phyloP scores from a whole-genome alignment of 1,140 invertebrate genomes.

The Aphidius ervi region DNA sequence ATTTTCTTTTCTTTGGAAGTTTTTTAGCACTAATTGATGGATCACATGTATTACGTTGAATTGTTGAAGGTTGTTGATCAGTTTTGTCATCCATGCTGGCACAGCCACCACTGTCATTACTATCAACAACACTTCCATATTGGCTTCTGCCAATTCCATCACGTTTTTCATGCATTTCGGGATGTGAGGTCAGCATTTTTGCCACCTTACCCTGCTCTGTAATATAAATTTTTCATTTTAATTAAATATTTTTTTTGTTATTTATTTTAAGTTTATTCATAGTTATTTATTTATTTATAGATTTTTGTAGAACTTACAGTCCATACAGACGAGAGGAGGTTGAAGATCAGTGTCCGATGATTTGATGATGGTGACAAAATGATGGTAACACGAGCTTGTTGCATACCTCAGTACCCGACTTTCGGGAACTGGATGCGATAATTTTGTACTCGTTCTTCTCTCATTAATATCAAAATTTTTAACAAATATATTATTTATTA shows the following conservation, averaged over 20 bases:
- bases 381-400: constrained; percentile 47
- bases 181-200: constrained; percentile 49
- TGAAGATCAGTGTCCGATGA: constrained; percentile 44
- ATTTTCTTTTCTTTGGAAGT: constrained; percentile 85
- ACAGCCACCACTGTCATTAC: constrained; percentile 36
- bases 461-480: constrained; percentile 30
- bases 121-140: constrained; percentile 38
- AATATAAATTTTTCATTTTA: constrained; percentile 21
- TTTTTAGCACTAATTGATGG: constrained; percentile 55
- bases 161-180: constrained; percentile 48
- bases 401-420: constrained; percentile 53
- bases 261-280: not conserved
- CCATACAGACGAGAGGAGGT: constrained; percentile 47
- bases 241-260: not conserved
- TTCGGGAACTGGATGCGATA: constrained; percentile 49
- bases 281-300: not conserved
- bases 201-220: constrained; percentile 48
- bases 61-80: constrained; percentile 40
- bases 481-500: constrained; percentile 33
- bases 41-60: constrained; percentile 45
- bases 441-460: constrained; percentile 43
- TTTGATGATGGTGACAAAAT: constrained; percentile 40
- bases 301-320: constrained; percentile 39
- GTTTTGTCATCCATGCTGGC: constrained; percentile 43
- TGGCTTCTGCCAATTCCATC: constrained; percentile 39